Evolutionary conservation across 2,113 vertebrate species (phyloP), one percentile per base, ranked within the genome.

Genomic region (Xenus cinereus): DNA sequence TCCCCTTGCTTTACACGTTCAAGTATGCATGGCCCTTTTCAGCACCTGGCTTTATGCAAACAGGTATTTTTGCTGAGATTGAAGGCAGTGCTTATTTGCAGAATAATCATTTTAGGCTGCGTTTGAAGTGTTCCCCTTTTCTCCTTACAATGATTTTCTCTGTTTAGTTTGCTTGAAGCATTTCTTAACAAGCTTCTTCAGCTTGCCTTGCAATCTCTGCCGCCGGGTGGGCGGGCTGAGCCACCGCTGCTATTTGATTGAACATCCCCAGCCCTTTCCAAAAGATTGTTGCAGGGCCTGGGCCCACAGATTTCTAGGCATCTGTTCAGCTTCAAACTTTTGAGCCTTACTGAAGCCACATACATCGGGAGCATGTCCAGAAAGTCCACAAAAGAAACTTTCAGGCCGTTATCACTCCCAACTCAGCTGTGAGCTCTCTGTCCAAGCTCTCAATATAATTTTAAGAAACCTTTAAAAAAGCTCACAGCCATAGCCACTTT

Each of bases 31-130:
- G 69, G 37, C 7, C 67, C 32, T 54, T 37, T 56, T 53, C 0
- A 2, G 11, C 33, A 60, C 39, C 56, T 84, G 73, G 41, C 28
- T 78, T 92, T 79, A 39, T 57, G 53, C 33, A 87, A 93, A n/a
- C 56, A 89, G 68, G 51, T 95, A 63, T 78, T 94, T 93, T 81
- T 59, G 30, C 60, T 57, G 53, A 88, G 51, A 45, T 1, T 45
- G 80, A 78, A 90, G 27, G 35, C 76, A 93, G 60, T 14, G 33
- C 30, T 92, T 95, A 94, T 64, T 93, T 92, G 90, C 94, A 95
- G 94, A 95, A 90, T 87, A 95, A 93, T 94, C 56, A 94, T 78
- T 95, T 95, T 87, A 91, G 73, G 14, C 50, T 87, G 48, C 0
- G 14, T 95, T 95, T 97, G 94, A 95, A 93, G 90, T 84, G 56